Evolutionary conservation across 2,113 vertebrate species (phyloP).

Genomic region (Vombatus ursinus): DNA sequence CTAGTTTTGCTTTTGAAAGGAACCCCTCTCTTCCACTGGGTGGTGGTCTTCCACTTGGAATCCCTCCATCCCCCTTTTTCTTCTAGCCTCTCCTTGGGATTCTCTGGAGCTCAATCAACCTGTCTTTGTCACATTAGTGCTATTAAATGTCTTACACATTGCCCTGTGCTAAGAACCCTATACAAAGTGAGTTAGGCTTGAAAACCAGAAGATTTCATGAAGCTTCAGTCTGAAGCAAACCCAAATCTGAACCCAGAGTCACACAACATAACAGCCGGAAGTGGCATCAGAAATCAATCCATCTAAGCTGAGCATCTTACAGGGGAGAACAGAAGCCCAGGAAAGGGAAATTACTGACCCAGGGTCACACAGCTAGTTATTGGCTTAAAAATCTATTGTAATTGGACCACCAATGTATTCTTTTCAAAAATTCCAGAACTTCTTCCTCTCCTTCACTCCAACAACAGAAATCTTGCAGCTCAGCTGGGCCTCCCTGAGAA

Average conservation of each 20-base stretch:
- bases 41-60: neutral
- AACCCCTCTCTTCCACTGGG: neutral
- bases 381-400: neutral
- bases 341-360: neutral
- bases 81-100: neutral
- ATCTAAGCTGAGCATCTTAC: neutral
- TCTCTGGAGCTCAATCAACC: neutral
- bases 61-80: neutral
- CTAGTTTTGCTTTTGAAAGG: neutral
- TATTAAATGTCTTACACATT: slow-evolving; percentile 11
- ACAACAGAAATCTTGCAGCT: neutral
- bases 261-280: neutral
- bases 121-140: neutral
- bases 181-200: neutral
- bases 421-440: neutral
- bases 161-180: neutral
- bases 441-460: neutral
- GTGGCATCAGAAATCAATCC: neutral
- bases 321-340: neutral
- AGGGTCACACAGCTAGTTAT: neutral
- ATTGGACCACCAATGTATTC: neutral
- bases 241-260: neutral
- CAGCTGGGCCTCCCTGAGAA: neutral
- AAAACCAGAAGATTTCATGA: neutral
- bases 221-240: neutral